Base-by-base conservation (phyloP, 2,113 vertebrate species). In the Crotalus helleri region DNA sequence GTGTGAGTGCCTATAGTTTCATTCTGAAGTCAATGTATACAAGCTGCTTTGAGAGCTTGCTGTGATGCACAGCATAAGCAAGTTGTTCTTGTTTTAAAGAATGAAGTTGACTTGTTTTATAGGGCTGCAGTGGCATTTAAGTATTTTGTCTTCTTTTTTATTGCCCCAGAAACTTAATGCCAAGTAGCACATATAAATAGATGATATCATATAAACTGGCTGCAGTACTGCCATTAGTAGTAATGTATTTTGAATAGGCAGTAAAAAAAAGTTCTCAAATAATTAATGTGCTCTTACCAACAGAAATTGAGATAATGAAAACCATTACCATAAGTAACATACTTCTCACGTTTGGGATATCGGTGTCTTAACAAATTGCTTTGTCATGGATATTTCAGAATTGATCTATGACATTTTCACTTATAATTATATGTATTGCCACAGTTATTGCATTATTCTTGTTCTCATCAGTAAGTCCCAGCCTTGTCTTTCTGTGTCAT, bases 261-360 rank as follows among this genome's bases (percentile, higher is more conserved):
- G 46, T n/a, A 88, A 64, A 92, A 61, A 92, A 92, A 92, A 39
- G 58, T 92, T 87, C 8, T 85, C 8, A 59, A 51, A 61, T 87
- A 29, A 64, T 87, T 64, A 33, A 61, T 86, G 24, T 21, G 11
- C 81, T 51, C 26, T 86, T 87, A n/a, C 55, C 19, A 39, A 46
- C 26, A 51, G 44, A 87, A 91, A 23, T 53, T 26, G 9, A 86
- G 74, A 55, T 86, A 91, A 91, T 23, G 74, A 46, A 86, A 87
- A 51, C 15, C 39, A 58, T 59, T 19, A 49, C 13, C 53, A 58
- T 59, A 49, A n/a, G 10, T 55, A 49, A 59, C 39, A 59, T 29
- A 8, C n/a, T 53, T 69, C 29, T 33, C 58, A 87, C 91, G 11
- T 12, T 87, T 92, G 29, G 46, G 85, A 64, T 91, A 55, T 54